These are phyloP conservation scores for Sialis lutaria DNA, from an alignment of 2,888 invertebrate genomes.

Conservation along the genomic window DNA sequence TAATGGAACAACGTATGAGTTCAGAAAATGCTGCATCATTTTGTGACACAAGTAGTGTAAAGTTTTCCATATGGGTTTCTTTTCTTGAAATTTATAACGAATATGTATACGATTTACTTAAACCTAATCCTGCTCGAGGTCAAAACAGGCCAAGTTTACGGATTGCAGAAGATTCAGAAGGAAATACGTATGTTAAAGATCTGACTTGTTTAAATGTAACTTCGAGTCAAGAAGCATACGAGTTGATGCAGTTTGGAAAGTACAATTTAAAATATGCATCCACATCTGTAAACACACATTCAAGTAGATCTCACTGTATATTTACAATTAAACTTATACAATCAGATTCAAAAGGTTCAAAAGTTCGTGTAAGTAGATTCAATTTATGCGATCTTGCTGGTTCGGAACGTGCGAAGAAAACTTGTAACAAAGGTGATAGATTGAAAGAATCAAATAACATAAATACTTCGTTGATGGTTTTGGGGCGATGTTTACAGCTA, in stretches of 20 bases:
- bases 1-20: slow-evolving; percentile 16
- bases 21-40: slow-evolving; percentile 12
- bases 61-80: slow-evolving; percentile 56
- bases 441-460: slow-evolving; percentile 76
- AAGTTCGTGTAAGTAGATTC: slow-evolving; percentile 25
- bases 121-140: slow-evolving; percentile 23
- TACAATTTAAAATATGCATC: slow-evolving; percentile 58
- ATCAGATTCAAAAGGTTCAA: slow-evolving; percentile 20
- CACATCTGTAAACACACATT: slow-evolving; percentile 62
- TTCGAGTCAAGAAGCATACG: slow-evolving; percentile 58
- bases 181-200: slow-evolving; percentile 35
- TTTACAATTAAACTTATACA: slow-evolving; percentile 67
- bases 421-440: slow-evolving; percentile 51
- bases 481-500: slow-evolving; percentile 60
- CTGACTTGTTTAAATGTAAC: slow-evolving; percentile 25
- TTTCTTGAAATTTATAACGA: slow-evolving; percentile 88
- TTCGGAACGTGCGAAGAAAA: slow-evolving; percentile 61
- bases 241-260: slow-evolving; percentile 57
- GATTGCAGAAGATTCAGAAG: slow-evolving; percentile 36
- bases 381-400: slow-evolving; percentile 89
- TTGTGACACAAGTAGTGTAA: slow-evolving; percentile 13
- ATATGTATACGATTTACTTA: slow-evolving; percentile 65
- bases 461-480: slow-evolving; percentile 74
- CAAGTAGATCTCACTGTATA: slow-evolving; percentile 78
- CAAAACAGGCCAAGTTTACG: slow-evolving; percentile 32